Evolutionary conservation across 2,888 invertebrate genomes (phyloP), one percentile per base, ranked within the genome.

Genomic region (Junonia oenone): DNA sequence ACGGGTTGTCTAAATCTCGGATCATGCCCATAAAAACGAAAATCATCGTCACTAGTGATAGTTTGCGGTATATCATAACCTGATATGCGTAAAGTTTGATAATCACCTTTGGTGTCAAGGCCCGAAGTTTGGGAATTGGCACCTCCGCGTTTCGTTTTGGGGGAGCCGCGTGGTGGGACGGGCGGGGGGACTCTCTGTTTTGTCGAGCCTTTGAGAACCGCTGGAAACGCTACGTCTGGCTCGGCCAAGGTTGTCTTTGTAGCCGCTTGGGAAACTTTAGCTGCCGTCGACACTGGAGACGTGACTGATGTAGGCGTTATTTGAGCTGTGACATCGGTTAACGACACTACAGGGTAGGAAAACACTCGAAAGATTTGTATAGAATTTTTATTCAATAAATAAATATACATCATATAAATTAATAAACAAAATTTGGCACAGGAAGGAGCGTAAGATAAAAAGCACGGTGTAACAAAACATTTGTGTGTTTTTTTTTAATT

Each of bases 171-270:
- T 2, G 97, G 97, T 52, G 97, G 97, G 50, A 97, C 97, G 17
- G 97, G 97, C 52, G 97, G 97, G 38, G 97, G 97, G 37, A 96
- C 93, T 81, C 95, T 94, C 68, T 94, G 92, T 82, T 95, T 95
- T 66, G 91, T 91, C 38, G 92, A 91, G 71, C 94, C 94, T 82
- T 95, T 95, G 72, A 95, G 88, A 49, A 95, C 93, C 48, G 95
- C 95, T 48, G 95, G 95, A 79, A 95, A 95, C 52, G 92, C 92
- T 61, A 92, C 81, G 51, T 91, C 89, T 2, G 92, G 91, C 51
- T 92, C 92, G 29, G 91, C 81, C 51, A 75, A 65, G 2, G 78
- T 72, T 51, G 78, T 73, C 68, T 84, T 83, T 58, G 80, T 67
- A 17, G 78, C 73, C 22, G 81, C 69, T 59, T 72, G 78, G 29